These are phyloP conservation scores for Rhinogobius similis DNA, from an alignment of 2,113 vertebrate species.

Conservation along the genomic window DNA sequence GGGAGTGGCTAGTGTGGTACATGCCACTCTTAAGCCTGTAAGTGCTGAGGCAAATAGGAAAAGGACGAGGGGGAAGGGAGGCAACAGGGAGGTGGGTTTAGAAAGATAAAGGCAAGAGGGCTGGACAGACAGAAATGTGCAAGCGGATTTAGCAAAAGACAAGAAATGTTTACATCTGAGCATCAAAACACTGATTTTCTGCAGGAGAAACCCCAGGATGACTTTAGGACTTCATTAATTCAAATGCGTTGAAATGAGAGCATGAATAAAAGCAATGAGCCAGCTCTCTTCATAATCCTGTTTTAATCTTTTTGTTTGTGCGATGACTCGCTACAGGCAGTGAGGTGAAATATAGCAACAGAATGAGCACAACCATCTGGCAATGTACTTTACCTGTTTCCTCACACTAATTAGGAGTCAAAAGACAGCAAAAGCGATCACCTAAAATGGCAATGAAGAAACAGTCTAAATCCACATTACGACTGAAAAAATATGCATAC, in stretches of 20 bases:
- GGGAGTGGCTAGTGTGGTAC: conserved; percentile 71
- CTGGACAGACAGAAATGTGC: conserved; percentile 74
- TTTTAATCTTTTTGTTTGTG: conserved; percentile 68
- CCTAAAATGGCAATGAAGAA: conserved; percentile 15
- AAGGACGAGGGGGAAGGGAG: conserved; percentile 55
- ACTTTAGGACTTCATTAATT: conserved; percentile 55
- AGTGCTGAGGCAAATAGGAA: conserved; percentile 79
- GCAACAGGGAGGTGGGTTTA: conserved; percentile 48
- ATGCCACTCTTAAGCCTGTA: conserved; percentile 73
- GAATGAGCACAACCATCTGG: conserved; percentile 72
- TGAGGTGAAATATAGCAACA: conserved; percentile 57
- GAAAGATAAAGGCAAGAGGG: conserved; percentile 71
- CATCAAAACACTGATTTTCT: conserved; percentile 61
- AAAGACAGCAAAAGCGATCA: conserved; percentile 59
- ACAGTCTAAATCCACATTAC: conserved; percentile 19
- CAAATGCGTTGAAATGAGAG: conserved; percentile 53
- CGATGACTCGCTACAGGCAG: conserved; percentile 72
- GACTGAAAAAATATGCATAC: not conserved
- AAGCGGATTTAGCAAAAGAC: conserved; percentile 68
- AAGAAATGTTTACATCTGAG: conserved; percentile 54
- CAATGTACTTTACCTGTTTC: conserved; percentile 65
- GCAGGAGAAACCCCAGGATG: conserved; percentile 46
- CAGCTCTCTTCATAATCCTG: conserved; percentile 60
- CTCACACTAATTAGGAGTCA: conserved; percentile 60
- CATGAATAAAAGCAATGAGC: conserved; percentile 37